phyloP scores from a whole-genome alignment of 1,140 invertebrate species.

The Drosophila leontia region DNA sequence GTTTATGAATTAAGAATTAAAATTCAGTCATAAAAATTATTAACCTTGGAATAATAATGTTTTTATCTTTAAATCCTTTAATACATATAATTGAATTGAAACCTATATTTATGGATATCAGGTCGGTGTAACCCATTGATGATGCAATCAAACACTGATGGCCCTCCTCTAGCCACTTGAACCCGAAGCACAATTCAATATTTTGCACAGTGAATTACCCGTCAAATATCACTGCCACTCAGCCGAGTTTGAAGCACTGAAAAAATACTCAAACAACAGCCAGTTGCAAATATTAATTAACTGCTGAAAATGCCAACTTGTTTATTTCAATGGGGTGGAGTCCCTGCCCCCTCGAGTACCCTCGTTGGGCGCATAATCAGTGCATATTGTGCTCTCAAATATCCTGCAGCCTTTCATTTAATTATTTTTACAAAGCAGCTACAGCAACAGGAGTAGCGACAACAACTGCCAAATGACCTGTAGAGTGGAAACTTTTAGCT shows the following conservation, averaged over 20 bases:
- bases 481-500: conserved; percentile 2
- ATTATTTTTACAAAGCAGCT: conserved; percentile 57
- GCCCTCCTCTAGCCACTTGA: conserved; percentile 17
- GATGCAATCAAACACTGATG: conserved; percentile 13
- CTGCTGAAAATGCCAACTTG: conserved; percentile 60
- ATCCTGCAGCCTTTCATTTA: conserved; percentile 73
- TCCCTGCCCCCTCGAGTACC: not conserved
- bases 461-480: conserved; percentile 30
- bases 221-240: conserved; percentile 31
- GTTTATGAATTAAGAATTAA: not conserved
- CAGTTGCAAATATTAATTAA: conserved; percentile 69
- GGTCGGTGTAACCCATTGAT: not conserved
- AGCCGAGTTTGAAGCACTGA: not conserved
- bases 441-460: conserved; percentile 8
- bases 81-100: not conserved
- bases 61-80: not conserved
- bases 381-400: conserved; percentile 64
- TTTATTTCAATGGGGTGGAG: conserved; percentile 43
- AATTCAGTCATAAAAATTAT: not conserved
- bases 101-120: not conserved
- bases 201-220: conserved; percentile 16
- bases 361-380: conserved; percentile 53
- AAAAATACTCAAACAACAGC: conserved; percentile 41
- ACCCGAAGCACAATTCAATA: conserved; percentile 7
- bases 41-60: not conserved